Percentiles rank a stretch among this genome's conserved stretches.
phyloP scores from a whole-genome alignment of 1,140 invertebrate genomes.

The Drosophila seguyi region DNA sequence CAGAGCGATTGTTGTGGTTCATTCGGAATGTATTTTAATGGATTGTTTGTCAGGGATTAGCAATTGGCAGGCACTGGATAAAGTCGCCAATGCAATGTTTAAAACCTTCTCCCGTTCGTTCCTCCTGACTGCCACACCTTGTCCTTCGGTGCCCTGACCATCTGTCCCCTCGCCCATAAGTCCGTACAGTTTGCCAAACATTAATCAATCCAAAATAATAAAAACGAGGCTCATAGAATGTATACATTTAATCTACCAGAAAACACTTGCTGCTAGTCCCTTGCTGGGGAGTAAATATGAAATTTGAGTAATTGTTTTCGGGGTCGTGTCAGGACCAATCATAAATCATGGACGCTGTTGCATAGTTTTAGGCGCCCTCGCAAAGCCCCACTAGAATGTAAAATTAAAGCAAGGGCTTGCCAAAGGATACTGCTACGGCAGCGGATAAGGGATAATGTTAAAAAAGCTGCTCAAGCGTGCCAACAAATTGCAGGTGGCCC shows the following conservation, averaged over 20 bases:
- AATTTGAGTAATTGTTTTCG: slow-evolving; percentile 82
- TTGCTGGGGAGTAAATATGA: slow-evolving; percentile 63
- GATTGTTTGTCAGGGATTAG: slow-evolving; percentile 47
- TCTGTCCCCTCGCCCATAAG: slow-evolving; percentile 12
- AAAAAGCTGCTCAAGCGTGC: slow-evolving; percentile 28
- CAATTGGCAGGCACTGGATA: slow-evolving; percentile 24
- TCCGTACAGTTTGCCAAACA: slow-evolving; percentile 49
- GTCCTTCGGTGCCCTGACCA: neutral
- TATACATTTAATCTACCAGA: slow-evolving; percentile 77
- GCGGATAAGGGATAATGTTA: slow-evolving; percentile 13
- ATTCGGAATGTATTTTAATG: slow-evolving; percentile 46
- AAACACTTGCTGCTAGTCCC: slow-evolving; percentile 50
- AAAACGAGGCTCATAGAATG: slow-evolving; percentile 56
- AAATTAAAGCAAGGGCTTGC: slow-evolving; percentile 59
- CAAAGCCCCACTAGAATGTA: slow-evolving; percentile 78
- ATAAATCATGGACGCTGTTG: slow-evolving; percentile 70
- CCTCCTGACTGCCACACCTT: neutral
- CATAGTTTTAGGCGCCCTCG: slow-evolving; percentile 74
- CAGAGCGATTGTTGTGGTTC: slow-evolving; percentile 36
- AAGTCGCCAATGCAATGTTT: slow-evolving; percentile 29
- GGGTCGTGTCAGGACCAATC: slow-evolving; percentile 67
- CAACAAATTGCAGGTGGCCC: slow-evolving; percentile 59
- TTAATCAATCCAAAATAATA: slow-evolving; percentile 71
- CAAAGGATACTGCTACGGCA: slow-evolving; percentile 21
- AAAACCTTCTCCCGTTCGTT: neutral